Percentiles rank a stretch among this genome's conserved stretches.
These are phyloP conservation scores for Hapalemur alaotrensis DNA, from an alignment of 2,797 vertebrate species.

Conservation along the genomic window DNA sequence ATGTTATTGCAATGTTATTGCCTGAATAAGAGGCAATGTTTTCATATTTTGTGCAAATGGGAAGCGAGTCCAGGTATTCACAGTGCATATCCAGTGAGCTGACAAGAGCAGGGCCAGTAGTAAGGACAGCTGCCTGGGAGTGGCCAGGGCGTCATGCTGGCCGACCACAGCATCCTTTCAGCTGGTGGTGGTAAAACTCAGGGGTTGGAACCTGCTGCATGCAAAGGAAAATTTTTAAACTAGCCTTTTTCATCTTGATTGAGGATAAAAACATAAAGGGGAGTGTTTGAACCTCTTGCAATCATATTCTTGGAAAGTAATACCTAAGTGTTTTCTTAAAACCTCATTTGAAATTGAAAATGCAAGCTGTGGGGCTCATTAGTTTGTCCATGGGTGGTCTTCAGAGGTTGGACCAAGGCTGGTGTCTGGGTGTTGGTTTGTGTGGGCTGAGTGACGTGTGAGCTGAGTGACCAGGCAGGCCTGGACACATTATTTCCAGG, in stretches of 20 bases:
- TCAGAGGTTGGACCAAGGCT: background rate
- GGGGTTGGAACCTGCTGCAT: constrained; percentile 73
- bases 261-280: constrained; percentile 67
- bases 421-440: background rate
- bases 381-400: background rate
- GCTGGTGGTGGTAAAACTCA: constrained; percentile 72
- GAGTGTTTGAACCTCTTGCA: constrained; percentile 59
- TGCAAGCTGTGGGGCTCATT: background rate
- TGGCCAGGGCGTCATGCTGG: constrained; percentile 48
- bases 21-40: background rate
- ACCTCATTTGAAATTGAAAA: background rate
- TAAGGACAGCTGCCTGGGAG: background rate
- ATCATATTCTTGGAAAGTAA: constrained; percentile 57
- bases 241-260: constrained; percentile 55
- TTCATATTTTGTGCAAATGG: constrained; percentile 39
- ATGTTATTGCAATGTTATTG: background rate
- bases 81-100: background rate
- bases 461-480: background rate
- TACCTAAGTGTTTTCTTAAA: constrained; percentile 41
- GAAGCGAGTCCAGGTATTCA: constrained; percentile 50
- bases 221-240: constrained; percentile 69
- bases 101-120: background rate
- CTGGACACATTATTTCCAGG: background rate
- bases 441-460: background rate
- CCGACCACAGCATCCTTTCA: constrained; percentile 54